Conservation (phyloP, 2,888 invertebrate species). For the Escarpia spicata region DNA sequence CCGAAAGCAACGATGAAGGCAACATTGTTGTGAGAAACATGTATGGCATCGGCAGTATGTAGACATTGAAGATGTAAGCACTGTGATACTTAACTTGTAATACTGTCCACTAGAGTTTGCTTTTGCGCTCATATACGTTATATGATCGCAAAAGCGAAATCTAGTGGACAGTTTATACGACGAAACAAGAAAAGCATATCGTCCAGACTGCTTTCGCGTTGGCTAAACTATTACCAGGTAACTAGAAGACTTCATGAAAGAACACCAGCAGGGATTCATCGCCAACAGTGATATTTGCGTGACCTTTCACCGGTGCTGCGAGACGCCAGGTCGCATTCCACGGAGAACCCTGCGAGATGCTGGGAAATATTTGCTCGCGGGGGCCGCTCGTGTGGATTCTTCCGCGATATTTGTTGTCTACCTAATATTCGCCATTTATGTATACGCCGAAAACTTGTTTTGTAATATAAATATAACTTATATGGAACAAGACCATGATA, state of each 20-base stretch:
- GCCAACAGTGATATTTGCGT: not conserved
- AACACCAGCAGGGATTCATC: not conserved
- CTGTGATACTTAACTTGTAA: not conserved
- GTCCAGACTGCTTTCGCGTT: not conserved
- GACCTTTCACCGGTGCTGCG: not conserved
- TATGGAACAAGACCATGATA: too few relatives aligned
- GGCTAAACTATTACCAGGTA: not conserved
- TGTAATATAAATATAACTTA: not conserved
- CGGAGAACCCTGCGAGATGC: not conserved
- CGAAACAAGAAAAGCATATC: not conserved
- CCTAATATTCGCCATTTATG: not conserved
- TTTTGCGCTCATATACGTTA: too few relatives aligned
- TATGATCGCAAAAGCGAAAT: too few relatives aligned
- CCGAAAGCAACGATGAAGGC: not conserved
- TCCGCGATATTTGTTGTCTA: not conserved
- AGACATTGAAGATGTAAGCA: not conserved
- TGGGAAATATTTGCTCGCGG: too few relatives aligned
- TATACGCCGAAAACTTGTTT: not conserved
- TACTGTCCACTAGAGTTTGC: not conserved
- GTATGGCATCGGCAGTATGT: not conserved
- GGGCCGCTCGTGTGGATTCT: not conserved
- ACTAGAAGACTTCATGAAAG: not conserved
- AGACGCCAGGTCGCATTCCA: not conserved
- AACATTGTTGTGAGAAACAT: not conserved
- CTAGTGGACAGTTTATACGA: too few relatives aligned